Conservation (phyloP, 2,888 invertebrate species). For the Emmelina monodactyla region DNA sequence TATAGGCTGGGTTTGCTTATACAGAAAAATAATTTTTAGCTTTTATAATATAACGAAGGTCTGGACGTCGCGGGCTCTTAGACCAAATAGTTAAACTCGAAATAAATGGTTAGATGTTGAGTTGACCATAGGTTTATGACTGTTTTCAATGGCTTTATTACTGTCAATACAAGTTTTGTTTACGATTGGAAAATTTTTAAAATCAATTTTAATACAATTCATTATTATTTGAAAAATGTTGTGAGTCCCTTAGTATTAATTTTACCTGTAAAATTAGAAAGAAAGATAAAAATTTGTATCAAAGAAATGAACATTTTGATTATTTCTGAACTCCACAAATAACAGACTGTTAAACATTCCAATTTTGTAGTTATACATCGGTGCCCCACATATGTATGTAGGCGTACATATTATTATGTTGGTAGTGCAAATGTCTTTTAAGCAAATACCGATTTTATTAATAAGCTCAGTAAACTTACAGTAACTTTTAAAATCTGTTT, state of each 20-base stretch:
- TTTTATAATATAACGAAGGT: too few species aligned
- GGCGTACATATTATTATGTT: too few species aligned
- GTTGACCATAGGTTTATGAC: background rate
- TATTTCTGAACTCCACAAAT: background rate
- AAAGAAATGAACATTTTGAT: background rate
- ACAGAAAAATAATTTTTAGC: too few species aligned
- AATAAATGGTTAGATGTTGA: background rate
- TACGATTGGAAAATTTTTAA: too few species aligned
- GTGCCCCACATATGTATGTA: background rate
- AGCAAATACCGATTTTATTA: background rate
- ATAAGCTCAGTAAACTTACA: background rate
- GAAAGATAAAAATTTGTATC: background rate
- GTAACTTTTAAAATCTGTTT: background rate
- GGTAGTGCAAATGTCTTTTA: too few species aligned
- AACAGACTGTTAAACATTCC: background rate
- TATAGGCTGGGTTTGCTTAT: too few species aligned
- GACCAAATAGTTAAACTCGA: background rate
- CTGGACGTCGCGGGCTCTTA: too few species aligned
- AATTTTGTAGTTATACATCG: background rate
- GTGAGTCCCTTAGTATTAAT: too few species aligned
- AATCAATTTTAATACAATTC: background rate
- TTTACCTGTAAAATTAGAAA: too few species aligned
- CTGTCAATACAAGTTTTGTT: too few species aligned
- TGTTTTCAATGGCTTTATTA: background rate
- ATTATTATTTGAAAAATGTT: constrained; percentile 3